phyloP scores from a whole-genome alignment of 2,113 vertebrate species.

The Bos indicus region DNA sequence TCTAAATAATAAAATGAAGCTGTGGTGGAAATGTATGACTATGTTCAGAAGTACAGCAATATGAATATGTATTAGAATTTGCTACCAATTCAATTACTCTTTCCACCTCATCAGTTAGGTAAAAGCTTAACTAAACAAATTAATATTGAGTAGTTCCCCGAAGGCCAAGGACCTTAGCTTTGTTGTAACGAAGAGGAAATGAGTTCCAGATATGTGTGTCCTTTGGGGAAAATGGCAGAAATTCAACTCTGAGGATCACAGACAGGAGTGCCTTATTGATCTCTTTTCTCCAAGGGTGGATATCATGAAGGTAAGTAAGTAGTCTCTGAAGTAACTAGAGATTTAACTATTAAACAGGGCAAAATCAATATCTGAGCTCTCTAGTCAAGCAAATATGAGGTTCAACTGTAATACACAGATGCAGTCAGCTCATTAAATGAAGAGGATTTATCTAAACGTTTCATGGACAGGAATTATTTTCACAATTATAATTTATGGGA shows the following conservation, averaged over 20 bases:
- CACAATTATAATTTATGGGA: not conserved
- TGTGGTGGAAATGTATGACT: not conserved
- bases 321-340: not conserved
- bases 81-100: not conserved
- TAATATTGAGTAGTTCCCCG: slow-evolving; percentile 11
- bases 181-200: slow-evolving; percentile 27
- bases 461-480: not conserved
- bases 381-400: not conserved
- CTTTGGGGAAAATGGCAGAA: not conserved
- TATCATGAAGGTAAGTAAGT: not conserved
- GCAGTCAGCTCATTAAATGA: not conserved
- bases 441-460: not conserved
- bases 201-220: slow-evolving; percentile 10
- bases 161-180: not conserved
- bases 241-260: not conserved
- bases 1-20: not conserved
- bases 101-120: not conserved
- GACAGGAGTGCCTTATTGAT: not conserved
- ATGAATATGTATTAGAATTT: slow-evolving; percentile 32
- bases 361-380: not conserved
- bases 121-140: slow-evolving; percentile 54
- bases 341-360: not conserved
- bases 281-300: not conserved
- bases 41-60: not conserved
- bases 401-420: not conserved